Evolutionary conservation across 2,888 invertebrate genomes (phyloP), one percentile per base, ranked within the genome.

Genomic region (Tethea ocularis): DNA sequence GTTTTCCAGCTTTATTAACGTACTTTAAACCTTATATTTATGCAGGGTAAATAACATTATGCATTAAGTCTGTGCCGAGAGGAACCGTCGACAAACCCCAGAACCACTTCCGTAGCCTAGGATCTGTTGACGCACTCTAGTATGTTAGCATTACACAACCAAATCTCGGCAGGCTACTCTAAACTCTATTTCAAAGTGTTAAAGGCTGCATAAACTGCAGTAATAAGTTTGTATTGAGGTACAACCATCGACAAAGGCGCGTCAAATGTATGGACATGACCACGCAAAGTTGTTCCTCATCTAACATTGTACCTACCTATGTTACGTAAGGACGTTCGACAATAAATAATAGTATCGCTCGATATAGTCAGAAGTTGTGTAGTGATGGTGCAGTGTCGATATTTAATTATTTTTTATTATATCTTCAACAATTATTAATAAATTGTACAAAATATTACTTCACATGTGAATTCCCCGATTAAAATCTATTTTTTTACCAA

Each of bases 261-360:
- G 46, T 7, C n/a, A 46, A 46, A 46, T 20, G 46, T 73, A 72
- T 75, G 76, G 73, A 77, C 78, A 80, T 78, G 80, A 74, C 74
- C 60, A 77, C 71, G 81, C 80, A 82, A 80, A 77, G 76, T 78
- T 74, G 76, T 74, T 75, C 78, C 78, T 82, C 81, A 82, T 84
- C 77, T 73, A 76, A 80, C 82, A 81, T 80, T 80, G 77, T 83
- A 71, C 67, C 75, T 69, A 74, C 64, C 68, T 70, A 65, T 61
- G 68, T 72, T 69, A 70, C 62, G 69, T 73, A 78, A 77, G 71
- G 64, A 63, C 57, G 60, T 60, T 57, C 67, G 58, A 66, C 60
- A 64, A 64, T 72, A 70, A 71, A 71, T 70, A 61, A 69, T 66
- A 66, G 61, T 64, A 60, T 63, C 60, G 61, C 59, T 56, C 38